Percentiles rank a stretch among this genome's conserved stretches.
Conservation (phyloP, 2,888 invertebrate species). For the Nephrotoma appendiculata region DNA sequence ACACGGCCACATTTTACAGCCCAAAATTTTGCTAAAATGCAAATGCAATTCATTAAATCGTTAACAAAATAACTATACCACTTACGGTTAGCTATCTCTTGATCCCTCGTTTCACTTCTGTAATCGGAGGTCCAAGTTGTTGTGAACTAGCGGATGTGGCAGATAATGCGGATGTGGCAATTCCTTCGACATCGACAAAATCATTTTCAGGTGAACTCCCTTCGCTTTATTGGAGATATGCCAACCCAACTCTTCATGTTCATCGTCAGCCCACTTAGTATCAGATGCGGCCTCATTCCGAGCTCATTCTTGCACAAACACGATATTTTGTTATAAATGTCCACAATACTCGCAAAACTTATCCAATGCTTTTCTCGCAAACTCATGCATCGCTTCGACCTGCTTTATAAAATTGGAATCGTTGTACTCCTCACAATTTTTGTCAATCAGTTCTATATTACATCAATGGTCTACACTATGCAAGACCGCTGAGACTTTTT, state of each 20-base stretch:
- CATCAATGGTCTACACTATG: no score
- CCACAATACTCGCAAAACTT: constrained; percentile 77
- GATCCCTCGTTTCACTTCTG: constrained; percentile 32
- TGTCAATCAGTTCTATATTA: no score
- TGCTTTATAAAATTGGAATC: no score
- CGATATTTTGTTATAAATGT: constrained; percentile 72
- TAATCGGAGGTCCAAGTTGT: constrained; percentile 16
- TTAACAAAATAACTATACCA: constrained; percentile 17
- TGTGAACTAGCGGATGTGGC: constrained; percentile 21
- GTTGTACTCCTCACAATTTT: no score
- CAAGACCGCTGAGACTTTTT: no score
- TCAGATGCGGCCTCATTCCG: constrained; percentile 73
- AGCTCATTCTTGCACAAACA: constrained; percentile 74
- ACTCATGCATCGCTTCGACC: no score
- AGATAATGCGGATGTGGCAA: constrained; percentile 28
- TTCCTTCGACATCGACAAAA: constrained; percentile 51
- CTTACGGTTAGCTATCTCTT: constrained; percentile 32
- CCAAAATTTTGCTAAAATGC: constrained; percentile 24
- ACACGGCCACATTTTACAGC: constrained; percentile 45
- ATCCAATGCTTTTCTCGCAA: no score
- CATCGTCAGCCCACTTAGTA: constrained; percentile 58
- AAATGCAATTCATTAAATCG: not conserved
- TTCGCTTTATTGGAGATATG: no score
- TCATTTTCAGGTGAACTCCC: constrained; percentile 48
- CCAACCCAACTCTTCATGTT: constrained; percentile 19